Conservation (phyloP, 2,113 vertebrate species). For the Merops nubicus region DNA sequence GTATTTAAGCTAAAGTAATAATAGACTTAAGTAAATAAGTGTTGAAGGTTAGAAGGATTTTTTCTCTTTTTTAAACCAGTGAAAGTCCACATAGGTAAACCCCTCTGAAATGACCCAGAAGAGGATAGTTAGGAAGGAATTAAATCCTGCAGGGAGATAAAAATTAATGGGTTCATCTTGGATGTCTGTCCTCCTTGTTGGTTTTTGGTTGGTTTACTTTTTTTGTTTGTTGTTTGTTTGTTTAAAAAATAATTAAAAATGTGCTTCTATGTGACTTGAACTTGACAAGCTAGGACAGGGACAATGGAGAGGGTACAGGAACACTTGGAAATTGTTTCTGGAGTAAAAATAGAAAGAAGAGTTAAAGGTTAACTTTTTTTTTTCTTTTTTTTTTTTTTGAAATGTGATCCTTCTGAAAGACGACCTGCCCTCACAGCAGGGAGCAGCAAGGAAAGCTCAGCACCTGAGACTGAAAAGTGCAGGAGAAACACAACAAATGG, state of each 20-base stretch:
- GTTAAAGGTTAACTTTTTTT: neutral
- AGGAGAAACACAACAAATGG: neutral
- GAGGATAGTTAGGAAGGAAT: neutral
- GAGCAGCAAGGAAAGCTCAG: neutral
- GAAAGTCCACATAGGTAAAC: neutral
- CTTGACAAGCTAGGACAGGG: neutral
- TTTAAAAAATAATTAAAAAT: too few relatives aligned
- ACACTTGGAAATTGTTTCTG: neutral
- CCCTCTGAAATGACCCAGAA: neutral
- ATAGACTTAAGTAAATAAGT: neutral
- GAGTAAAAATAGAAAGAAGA: neutral
- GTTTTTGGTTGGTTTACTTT: too few relatives aligned
- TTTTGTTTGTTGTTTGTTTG: too few relatives aligned
- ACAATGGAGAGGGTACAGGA: neutral
- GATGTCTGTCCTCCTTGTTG: neutral
- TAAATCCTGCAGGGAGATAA: neutral
- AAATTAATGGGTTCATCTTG: neutral
- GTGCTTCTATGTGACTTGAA: neutral
- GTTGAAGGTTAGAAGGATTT: neutral
- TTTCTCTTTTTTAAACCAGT: neutral
- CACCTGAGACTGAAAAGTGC: neutral
- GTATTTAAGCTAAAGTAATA: neutral
- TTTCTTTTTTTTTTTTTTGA: neutral
- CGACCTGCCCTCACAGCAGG: neutral
- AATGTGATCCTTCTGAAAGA: neutral